Conservation (phyloP, 2,113 vertebrate species). For the Lamprotornis superbus region DNA sequence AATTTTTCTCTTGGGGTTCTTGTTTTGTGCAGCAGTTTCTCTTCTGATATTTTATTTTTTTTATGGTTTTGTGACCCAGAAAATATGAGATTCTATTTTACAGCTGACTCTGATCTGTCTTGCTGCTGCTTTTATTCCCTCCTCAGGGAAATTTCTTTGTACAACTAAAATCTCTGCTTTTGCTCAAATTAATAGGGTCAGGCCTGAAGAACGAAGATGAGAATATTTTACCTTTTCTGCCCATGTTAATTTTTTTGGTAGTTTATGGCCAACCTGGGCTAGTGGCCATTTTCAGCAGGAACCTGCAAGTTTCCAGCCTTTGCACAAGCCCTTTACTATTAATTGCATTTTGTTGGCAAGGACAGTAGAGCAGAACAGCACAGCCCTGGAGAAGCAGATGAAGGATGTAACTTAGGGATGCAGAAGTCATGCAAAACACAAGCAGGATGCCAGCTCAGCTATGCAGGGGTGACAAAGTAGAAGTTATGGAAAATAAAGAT, state of each 20-base stretch:
- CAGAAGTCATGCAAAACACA: background rate
- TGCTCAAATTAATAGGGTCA: constrained; percentile 9
- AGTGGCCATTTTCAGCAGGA: background rate
- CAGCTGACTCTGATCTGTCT: background rate
- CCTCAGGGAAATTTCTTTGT: background rate
- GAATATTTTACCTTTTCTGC: background rate
- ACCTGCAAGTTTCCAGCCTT: background rate
- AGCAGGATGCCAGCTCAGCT: background rate
- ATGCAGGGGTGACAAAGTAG: background rate
- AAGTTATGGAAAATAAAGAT: background rate
- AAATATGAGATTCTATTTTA: constrained; percentile 31
- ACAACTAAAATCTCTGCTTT: background rate
- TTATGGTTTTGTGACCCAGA: constrained; percentile 54
- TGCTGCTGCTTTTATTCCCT: background rate
- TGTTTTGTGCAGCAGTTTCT: constrained; percentile 9
- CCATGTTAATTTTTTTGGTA: background rate
- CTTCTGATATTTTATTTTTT: background rate
- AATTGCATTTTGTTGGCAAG: background rate
- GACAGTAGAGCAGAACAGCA: background rate
- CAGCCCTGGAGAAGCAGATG: background rate
- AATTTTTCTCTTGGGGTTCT: background rate
- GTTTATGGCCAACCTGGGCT: background rate
- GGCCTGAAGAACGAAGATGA: background rate
- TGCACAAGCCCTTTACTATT: background rate
- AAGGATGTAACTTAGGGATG: background rate